Base-by-base conservation (phyloP, 2,888 invertebrate species). In the Zele albiditarsus region DNA sequence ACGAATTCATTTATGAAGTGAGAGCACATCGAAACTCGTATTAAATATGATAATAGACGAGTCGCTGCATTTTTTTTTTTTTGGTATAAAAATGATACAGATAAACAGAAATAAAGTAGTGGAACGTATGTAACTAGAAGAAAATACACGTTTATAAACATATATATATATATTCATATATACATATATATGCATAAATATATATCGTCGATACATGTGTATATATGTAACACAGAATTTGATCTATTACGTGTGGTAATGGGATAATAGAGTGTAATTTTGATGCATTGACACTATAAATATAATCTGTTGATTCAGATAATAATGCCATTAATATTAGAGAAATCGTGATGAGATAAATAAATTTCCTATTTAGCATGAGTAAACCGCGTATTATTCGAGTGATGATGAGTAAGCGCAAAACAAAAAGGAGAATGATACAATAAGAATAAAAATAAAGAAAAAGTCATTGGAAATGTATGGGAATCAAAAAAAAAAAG, bases 241-340 rank as follows among this genome's bases (percentile, higher is more conserved):
- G 27, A 49, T 65, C 72, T 66, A 66, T 66, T 66, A 58, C 66
- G 65, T 66, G 66, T 42, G 38, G 14, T 72, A 20, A 53, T n/a
- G n/a, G 53, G 53, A 57, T 72, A 65, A 72, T 72, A 25, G 66
- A 60, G 65, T 66, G 71, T 66, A 66, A 66, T 38, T 72, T 63
- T 66, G 66, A 66, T 58, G 72, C 57, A 72, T 66, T 65, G 58
- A 72, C 14, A 58, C 10, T 72, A 58, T 53, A 53, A 53, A 53
- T 53, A 66, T 20, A 20, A 63, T 71, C 33, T 57, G 58, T 57
- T 66, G 14, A 65, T n/a, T 57, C 66, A 53, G 38, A 53, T 60
- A 25, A 38, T 67, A 68, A 71, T 38, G 76, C 73, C 76, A 74
- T 76, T 77, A 75, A 76, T 74, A 72, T 76, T 74, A 77, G 74